Base-by-base conservation (phyloP, 1,140 invertebrate genomes). In the Diorhabda sublineata region DNA sequence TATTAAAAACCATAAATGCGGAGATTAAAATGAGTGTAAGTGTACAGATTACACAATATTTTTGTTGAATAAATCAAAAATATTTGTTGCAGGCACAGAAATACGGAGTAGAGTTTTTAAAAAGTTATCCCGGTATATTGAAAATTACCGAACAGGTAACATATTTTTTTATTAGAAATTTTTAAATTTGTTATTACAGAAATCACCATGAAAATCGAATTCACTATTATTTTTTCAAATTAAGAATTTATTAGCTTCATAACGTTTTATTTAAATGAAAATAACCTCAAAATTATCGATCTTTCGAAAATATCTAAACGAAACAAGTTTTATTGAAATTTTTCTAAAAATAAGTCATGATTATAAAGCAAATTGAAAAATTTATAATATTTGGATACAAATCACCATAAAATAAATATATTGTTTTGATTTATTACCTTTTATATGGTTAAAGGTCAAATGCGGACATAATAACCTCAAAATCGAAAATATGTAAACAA, bases 11-110 rank as follows among this genome's bases (percentile, higher is more conserved):
- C 26, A 26, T 26, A 26, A 26, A 26, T 26, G 26, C 26, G 26
- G 26, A 26, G 26, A 26, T 26, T 26, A 62, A 62, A 62, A 62
- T 62, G 61, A 62, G 61, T 62, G 61, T 62, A 62, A 44, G 42
- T 62, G 11, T 42, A 42, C 26, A 60, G 4, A 60, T 7, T 60
- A 7, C 52, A 56, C n/a, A 7, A 56, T 6, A 56, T 7, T 56
- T 56, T 56, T 7, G n/a, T n/a, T n/a, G n/a, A 7, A 56, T 56
- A 56, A 56, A 56, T 60, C 8, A 60, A 60, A 60, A 6, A 7
- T 60, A 9, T 61, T 61, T 42, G 26, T 43, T 42, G 9, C 7
- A 61, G 59, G 42, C 7, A 8, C 59, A 62, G 11, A 62, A 62
- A 44, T 44, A 62, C 43, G 61, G 61, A 44, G 11, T 11, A 43